Evolutionary conservation across 2,888 invertebrate genomes (phyloP).

Genomic region (Netelia melanura): DNA sequence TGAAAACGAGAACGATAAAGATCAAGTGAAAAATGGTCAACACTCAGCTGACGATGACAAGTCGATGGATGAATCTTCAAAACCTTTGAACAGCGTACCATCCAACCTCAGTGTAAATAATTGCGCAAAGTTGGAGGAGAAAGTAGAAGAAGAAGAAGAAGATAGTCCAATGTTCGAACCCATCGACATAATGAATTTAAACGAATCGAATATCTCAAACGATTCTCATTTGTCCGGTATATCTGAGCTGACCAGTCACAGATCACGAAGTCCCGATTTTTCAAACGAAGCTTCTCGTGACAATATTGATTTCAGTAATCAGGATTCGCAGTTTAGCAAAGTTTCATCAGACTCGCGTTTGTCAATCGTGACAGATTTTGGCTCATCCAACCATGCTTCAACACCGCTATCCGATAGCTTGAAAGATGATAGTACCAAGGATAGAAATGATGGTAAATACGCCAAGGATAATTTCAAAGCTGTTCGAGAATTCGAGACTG

Average conservation of each 20-base stretch:
- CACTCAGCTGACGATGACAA: constrained; percentile 73
- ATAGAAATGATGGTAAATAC: constrained; percentile 77
- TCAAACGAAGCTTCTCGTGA: constrained; percentile 82
- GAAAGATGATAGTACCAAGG: constrained; percentile 81
- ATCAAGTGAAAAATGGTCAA: constrained; percentile 69
- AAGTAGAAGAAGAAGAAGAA: constrained; percentile 87
- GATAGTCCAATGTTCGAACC: constrained; percentile 90
- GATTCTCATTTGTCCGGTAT: constrained; percentile 88
- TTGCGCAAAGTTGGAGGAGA: constrained; percentile 84
- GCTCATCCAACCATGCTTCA: constrained; percentile 84
- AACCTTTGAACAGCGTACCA: constrained; percentile 17
- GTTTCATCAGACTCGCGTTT: constrained; percentile 88
- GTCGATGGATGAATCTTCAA: constrained; percentile 58
- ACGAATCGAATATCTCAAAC: constrained; percentile 86
- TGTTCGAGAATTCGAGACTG: constrained; percentile 77
- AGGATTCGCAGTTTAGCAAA: constrained; percentile 88
- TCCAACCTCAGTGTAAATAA: constrained; percentile 70
- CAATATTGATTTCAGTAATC: constrained; percentile 84
- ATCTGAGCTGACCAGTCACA: constrained; percentile 86
- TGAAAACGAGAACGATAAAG: constrained; percentile 74
- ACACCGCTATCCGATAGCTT: constrained; percentile 75
- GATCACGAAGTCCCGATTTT: constrained; percentile 83
- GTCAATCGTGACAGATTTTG: constrained; percentile 86
- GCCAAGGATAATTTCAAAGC: constrained; percentile 80
- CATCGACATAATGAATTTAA: constrained; percentile 85